Percentiles rank a stretch among this genome's conserved stretches.
phyloP scores from a whole-genome alignment of 2,888 invertebrate species.

The Sepioteuthis lessoniana region DNA sequence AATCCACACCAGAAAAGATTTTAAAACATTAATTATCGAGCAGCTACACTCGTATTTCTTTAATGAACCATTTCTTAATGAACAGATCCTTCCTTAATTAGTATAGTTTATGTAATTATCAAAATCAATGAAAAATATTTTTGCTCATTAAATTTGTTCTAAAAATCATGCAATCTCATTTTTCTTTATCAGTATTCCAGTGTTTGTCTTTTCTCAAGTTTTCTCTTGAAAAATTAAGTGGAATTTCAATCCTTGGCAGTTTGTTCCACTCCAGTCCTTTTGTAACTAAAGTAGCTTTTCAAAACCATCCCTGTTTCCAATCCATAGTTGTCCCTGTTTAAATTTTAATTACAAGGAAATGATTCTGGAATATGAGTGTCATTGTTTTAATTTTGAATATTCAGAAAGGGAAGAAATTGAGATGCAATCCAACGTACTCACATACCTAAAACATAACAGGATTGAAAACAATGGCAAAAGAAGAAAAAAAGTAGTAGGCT shows the following conservation, averaged over 20 bases:
- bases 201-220: not conserved
- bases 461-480: too few species aligned
- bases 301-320: not conserved
- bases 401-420: not conserved
- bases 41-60: slow-evolving; percentile 8
- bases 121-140: slow-evolving; percentile 17
- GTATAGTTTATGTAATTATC: not conserved
- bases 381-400: not conserved
- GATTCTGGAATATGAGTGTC: not conserved
- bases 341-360: not conserved
- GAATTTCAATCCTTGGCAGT: not conserved
- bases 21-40: slow-evolving; percentile 1
- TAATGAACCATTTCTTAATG: slow-evolving; percentile 1
- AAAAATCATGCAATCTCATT: not conserved
- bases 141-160: not conserved
- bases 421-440: not conserved
- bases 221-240: slow-evolving; percentile 15
- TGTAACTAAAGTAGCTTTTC: not conserved
- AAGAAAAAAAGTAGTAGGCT: not conserved
- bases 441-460: not conserved
- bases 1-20: not conserved
- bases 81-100: slow-evolving; percentile 6
- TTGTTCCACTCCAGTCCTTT: not conserved
- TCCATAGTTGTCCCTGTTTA: not conserved
- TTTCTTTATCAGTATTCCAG: not conserved